Conservation (phyloP, 2,888 invertebrate genomes). For the Physocephala rufipes region DNA sequence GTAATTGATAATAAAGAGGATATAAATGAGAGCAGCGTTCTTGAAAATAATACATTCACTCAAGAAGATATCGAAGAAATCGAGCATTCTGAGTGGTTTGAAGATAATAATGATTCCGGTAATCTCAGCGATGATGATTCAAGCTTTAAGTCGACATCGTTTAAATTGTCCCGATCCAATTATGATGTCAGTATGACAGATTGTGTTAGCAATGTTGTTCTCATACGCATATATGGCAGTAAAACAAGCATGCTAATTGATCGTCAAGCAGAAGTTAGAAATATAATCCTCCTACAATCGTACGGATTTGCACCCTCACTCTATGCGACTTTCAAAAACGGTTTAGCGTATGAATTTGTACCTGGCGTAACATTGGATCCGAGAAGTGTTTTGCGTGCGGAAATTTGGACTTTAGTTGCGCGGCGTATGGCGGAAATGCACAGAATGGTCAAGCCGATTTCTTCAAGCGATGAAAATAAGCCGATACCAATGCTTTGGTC, state of each 20-base stretch:
- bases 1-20: constrained; percentile 45
- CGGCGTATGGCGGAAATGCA: constrained; percentile 86
- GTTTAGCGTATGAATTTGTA: constrained; percentile 88
- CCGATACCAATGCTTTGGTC: constrained; percentile 78
- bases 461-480: constrained; percentile 37
- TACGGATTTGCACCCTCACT: constrained; percentile 85
- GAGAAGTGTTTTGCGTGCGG: constrained; percentile 71
- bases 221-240: constrained; percentile 90
- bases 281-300: constrained; percentile 72
- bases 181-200: constrained; percentile 26
- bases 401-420: constrained; percentile 80
- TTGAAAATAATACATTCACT: constrained; percentile 37
- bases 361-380: constrained; percentile 81
- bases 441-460: constrained; percentile 66
- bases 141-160: constrained; percentile 8
- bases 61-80: constrained; percentile 26
- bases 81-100: constrained; percentile 39
- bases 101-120: constrained; percentile 45
- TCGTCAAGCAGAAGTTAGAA: constrained; percentile 80
- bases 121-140: constrained; percentile 42
- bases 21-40: constrained; percentile 44
- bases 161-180: not conserved
- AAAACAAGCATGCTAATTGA: constrained; percentile 94
- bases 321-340: constrained; percentile 93
- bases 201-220: constrained; percentile 72